A percentile compares a stretch with the other conserved stretches of the same genome.
Conservation (phyloP, 2,888 invertebrate genomes). For the Bhutanitis thaidina region DNA sequence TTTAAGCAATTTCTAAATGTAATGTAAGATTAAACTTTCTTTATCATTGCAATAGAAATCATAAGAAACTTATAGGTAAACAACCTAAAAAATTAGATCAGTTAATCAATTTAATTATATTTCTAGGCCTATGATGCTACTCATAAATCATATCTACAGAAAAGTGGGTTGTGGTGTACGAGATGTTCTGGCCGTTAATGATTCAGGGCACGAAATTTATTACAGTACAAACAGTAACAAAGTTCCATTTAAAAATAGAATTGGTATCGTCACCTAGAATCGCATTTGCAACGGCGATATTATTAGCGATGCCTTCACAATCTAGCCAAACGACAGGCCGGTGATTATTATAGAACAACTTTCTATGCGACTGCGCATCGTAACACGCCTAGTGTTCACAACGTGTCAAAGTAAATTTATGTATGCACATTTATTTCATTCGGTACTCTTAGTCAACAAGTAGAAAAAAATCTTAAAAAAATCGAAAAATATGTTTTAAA, state of each 20-base stretch:
- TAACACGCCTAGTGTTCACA: background rate
- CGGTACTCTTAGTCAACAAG: no score
- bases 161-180: constrained; percentile 10
- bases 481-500: no score
- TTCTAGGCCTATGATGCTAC: constrained; percentile 3
- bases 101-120: constrained; percentile 11
- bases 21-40: no score
- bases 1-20: no score
- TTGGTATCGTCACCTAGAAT: constrained; percentile 56
- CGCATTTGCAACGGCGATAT: constrained; percentile 54
- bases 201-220: constrained; percentile 33
- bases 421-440: no score
- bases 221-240: constrained; percentile 19
- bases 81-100: no score
- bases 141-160: constrained; percentile 11
- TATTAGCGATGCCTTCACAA: constrained; percentile 22
- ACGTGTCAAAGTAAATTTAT: background rate
- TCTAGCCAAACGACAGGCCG: constrained; percentile 29
- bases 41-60: no score
- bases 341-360: constrained; percentile 22
- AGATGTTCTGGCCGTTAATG: constrained; percentile 24
- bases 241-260: constrained; percentile 26
- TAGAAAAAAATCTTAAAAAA: no score
- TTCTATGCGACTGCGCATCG: constrained; percentile 11
- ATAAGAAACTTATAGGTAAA: no score